Evolutionary conservation across 35 echinoderm and acorn worm genomes (phyloP), one percentile per base, ranked within the genome.

Genomic region (Apostichopus parvimensis): DNA sequence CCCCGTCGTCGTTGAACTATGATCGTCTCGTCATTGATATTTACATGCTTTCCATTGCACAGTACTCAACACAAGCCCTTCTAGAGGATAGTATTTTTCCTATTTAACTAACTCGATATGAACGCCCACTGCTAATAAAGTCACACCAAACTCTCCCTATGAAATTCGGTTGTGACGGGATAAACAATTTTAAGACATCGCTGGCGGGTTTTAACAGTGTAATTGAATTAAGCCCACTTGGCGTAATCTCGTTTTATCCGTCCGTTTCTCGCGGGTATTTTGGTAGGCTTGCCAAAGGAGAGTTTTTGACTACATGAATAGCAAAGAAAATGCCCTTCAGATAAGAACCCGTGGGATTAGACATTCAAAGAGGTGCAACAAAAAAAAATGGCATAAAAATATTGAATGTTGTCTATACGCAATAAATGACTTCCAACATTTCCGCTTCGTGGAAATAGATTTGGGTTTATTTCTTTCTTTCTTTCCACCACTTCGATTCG

Each of bases 161-260:
- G 21, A 28, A 79, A 18, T 79, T 59, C n/a, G 71, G 71, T 18
- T 75, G 71, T 18, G 53, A 57, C 34, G 89, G 71, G 89, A 91
- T 77, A 78, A 91, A 91, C 72, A 91, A 56, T 78, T 79, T 91
- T 79, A 91, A 91, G 89, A 78, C 72, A 91, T 77, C 77, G 76
- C 89, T 79, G 53, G 72, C 71, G 75, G 89, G 89, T 59, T 54
- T 79, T 18, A 68, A 52, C 28, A 59, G 73, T 78, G 56, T 91
- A 91, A 91, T 91, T 91, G 89, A 91, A 91, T 91, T 91, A 91
- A 79, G 20, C 71, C 70, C 73, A 91, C 89, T 79, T 22, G 72
- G 70, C 22, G 70, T 91, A 91, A 91, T 91, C 89, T 68, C 53
- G 73, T 91, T 91, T 91, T 91, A 91, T 91, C 77, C 79, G 26